Evolutionary conservation across 2,797 vertebrate genomes (phyloP), one percentile per base, ranked within the genome.

Genomic region (Lophura swinhoii): DNA sequence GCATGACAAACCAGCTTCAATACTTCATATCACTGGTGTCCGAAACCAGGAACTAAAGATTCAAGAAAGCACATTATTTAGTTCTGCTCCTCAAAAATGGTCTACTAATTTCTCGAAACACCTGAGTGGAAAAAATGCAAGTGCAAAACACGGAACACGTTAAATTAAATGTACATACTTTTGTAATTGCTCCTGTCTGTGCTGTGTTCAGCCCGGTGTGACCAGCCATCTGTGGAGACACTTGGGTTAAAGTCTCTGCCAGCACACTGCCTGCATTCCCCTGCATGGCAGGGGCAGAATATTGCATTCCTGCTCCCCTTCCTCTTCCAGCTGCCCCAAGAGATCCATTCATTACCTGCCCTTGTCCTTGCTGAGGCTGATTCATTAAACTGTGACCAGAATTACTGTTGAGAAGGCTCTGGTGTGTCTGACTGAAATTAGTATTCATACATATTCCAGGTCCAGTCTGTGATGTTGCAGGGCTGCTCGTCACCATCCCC

Each of bases 331-430:
- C 98, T 87, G 98, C 97, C 85, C 98, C 98, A 18, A 99, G 98
- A 77, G 99, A 98, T 85, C 99, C 99, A 75, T 99, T 99, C 98
- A 99, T 98, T 96, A 99, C 99, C 97, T 99, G 99, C 66, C 98
- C 98, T 93, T 98, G 98, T 98, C 96, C 97, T 96, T 98, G 97
- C 76, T 98, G 98, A 85, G 98, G 97, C 96, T 98, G 99, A 85
- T 97, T 97, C 96, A 99, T 97, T 92, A 99, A 98, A 88, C 97
- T 97, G 89, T 99, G 99, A 94, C 97, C 97, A 96, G 98, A 98
- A 97, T 97, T 99, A 96, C 98, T 99, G 96, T 98, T 99, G 87
- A 99, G 98, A 97, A 99, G 98, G 83, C 98, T 98, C 91, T 98
- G 98, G 92, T 98, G 98, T 64, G 97, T 94, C 97, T 99, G 99